These are phyloP conservation scores for Chromoteleia sp. DNA, from an alignment of 2,888 invertebrate species.

Conservation along the genomic window DNA sequence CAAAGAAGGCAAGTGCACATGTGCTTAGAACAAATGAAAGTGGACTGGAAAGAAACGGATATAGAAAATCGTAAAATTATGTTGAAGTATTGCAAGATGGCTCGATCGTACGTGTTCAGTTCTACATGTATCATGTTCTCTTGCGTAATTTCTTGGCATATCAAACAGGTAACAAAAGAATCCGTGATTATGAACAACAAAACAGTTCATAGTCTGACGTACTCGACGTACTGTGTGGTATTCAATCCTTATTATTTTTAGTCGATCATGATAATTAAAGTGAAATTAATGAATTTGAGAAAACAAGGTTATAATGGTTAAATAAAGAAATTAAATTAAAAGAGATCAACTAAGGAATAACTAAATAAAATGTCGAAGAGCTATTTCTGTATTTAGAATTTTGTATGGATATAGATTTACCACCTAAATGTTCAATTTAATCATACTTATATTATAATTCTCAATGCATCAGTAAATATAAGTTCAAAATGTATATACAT, in stretches of 20 bases:
- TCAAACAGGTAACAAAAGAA: constrained; percentile 4
- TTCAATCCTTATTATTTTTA: constrained; percentile 20
- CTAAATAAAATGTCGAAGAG: too few species aligned
- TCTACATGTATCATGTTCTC: constrained; percentile 13
- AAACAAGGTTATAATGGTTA: too few species aligned
- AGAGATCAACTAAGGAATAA: too few species aligned
- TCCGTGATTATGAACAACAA: constrained; percentile 1
- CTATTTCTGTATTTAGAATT: too few species aligned
- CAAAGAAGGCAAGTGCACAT: constrained; percentile 7
- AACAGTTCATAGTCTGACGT: constrained; percentile 25
- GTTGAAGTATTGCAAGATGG: constrained; percentile 21
- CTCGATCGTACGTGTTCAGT: constrained; percentile 6
- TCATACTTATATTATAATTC: too few species aligned
- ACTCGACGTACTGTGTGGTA: background rate
- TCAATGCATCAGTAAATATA: too few species aligned
- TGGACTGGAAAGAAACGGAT: constrained; percentile 37
- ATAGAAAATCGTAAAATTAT: constrained; percentile 28
- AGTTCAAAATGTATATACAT: too few species aligned
- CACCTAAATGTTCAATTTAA: too few species aligned
- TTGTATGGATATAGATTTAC: too few species aligned
- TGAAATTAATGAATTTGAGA: too few species aligned
- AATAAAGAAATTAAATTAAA: too few species aligned
- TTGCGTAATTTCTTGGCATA: constrained; percentile 26
- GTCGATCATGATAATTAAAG: too few species aligned
- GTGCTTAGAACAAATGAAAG: constrained; percentile 17